phyloP scores from a whole-genome alignment of 1,140 invertebrate species.

The Drosophila carrolli region DNA sequence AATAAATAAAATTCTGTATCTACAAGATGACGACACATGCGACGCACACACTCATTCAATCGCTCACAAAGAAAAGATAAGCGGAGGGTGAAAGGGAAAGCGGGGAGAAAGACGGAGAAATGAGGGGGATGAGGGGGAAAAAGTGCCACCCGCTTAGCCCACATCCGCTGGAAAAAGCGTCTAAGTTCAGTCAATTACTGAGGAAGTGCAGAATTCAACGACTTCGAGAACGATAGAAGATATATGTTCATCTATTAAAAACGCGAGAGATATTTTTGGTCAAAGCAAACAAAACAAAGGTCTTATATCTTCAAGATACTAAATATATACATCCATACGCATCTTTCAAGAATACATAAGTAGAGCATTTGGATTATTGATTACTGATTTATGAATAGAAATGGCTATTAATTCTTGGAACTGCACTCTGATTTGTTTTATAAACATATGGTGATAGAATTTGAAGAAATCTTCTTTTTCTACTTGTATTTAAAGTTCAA shows the following conservation, averaged over 20 bases:
- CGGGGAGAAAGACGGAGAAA: background rate
- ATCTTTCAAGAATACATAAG: background rate
- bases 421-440: constrained; percentile 13
- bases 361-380: constrained; percentile 13
- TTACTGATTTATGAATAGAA: constrained; percentile 17
- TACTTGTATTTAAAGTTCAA: background rate
- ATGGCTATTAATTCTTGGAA: constrained; percentile 11
- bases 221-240: constrained; percentile 12
- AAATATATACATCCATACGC: background rate
- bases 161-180: constrained; percentile 22
- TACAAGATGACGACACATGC: constrained; percentile 52
- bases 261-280: background rate
- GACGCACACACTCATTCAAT: background rate
- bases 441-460: background rate
- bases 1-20: constrained; percentile 50
- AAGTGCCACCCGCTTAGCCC: constrained; percentile 28
- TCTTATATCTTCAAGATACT: constrained; percentile 1
- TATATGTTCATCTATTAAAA: background rate
- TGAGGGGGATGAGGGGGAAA: background rate
- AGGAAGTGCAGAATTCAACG: constrained; percentile 40
- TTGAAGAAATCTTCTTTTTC: background rate
- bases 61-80: constrained; percentile 7
- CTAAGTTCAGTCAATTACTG: constrained; percentile 27
- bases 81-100: background rate
- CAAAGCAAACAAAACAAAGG: background rate